A percentile compares a stretch with the other conserved stretches of the same genome.
Evolutionary conservation across 2,113 vertebrate species (phyloP).

Genomic region (Odontophorus gujanensis): DNA sequence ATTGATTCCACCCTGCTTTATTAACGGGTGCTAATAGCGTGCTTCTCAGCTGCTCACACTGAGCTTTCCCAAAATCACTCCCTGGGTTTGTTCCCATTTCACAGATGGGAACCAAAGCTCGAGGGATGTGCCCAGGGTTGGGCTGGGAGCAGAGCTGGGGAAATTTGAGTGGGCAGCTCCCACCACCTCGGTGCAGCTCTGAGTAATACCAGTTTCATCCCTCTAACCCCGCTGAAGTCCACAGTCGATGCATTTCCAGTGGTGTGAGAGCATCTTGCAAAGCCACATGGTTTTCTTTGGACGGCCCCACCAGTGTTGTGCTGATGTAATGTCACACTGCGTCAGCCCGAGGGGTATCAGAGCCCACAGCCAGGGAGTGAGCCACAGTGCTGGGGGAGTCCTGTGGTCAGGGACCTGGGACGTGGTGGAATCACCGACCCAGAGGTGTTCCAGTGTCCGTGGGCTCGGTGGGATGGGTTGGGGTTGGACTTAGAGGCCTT

Average conservation of each 20-base stretch:
- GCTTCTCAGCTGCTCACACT: background rate
- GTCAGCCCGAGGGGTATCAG: background rate
- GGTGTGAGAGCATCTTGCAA: background rate
- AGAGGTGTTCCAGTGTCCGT: no score
- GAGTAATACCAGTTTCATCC: background rate
- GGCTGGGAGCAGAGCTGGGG: background rate
- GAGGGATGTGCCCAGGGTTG: background rate
- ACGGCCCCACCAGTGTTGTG: background rate
- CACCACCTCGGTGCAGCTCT: background rate
- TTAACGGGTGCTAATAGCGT: background rate
- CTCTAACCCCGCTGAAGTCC: background rate
- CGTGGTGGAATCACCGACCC: no score
- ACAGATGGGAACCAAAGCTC: background rate
- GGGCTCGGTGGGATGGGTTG: no score
- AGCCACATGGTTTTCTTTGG: background rate
- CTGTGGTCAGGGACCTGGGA: background rate
- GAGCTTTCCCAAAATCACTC: background rate
- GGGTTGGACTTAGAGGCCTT: no score
- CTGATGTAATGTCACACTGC: rapidly evolving
- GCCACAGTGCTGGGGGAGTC: background rate
- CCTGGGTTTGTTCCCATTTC: background rate
- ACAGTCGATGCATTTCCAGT: background rate
- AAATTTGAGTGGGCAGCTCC: background rate
- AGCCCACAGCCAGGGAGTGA: background rate
- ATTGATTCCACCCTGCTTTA: background rate